Conservation (phyloP, 2,888 invertebrate species). For the Alloplasta piceator region DNA sequence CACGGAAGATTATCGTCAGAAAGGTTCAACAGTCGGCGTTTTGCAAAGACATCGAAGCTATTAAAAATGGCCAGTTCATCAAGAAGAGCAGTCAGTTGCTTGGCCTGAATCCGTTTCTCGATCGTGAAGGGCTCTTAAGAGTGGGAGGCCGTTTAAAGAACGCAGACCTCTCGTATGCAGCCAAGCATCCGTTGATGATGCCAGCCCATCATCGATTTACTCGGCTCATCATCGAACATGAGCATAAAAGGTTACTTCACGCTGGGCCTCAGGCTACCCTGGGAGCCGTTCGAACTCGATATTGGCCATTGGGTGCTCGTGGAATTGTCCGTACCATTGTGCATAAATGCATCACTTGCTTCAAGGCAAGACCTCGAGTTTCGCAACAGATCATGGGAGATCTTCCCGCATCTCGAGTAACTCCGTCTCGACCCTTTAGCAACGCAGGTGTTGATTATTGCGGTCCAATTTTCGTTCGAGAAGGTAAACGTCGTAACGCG, state of each 20-base stretch:
- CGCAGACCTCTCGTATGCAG: too few species aligned
- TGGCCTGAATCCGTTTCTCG: slow-evolving; percentile 30
- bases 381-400: too few species aligned
- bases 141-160: slow-evolving; percentile 36
- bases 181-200: too few species aligned
- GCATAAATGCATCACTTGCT: too few species aligned
- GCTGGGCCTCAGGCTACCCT: slow-evolving; percentile 31
- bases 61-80: not conserved
- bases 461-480: slow-evolving; percentile 56
- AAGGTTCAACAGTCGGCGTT: slow-evolving; percentile 23
- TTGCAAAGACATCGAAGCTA: slow-evolving; percentile 6
- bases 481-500: slow-evolving; percentile 58
- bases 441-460: too few species aligned
- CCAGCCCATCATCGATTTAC: slow-evolving; percentile 15
- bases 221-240: slow-evolving; percentile 27
- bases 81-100: slow-evolving; percentile 3
- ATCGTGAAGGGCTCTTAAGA: slow-evolving; percentile 13
- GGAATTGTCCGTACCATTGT: too few species aligned
- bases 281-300: too few species aligned
- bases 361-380: too few species aligned
- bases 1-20: slow-evolving; percentile 6
- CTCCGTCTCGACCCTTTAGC: too few species aligned
- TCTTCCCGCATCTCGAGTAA: too few species aligned
- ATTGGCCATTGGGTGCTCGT: too few species aligned
- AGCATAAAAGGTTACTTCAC: slow-evolving; percentile 42